Evolutionary conservation across 2,888 invertebrate species (phyloP), one percentile per base, ranked within the genome.

Genomic region (Carpatolechia fugitivella): DNA sequence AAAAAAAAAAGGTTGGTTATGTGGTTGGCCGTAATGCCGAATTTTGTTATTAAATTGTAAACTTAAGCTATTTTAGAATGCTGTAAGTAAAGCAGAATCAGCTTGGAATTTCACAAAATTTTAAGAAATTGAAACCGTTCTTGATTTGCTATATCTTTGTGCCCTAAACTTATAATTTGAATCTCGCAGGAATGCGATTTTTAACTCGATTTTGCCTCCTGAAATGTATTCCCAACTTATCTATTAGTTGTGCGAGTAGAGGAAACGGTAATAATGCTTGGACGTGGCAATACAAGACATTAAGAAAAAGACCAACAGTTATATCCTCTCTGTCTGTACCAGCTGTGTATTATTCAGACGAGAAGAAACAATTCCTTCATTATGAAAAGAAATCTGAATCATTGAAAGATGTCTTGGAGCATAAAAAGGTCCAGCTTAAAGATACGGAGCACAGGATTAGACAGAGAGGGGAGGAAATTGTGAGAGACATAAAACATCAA

Each of bases 351-450:
- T 88, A 78, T 24, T 81, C 85, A 11, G 82, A 85, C 52, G 69
- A 74, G 41, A 90, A 85, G 59, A 90, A 88, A 68, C 76, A 78
- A 53, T 83, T 85, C 52, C 62, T 86, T 62, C 78, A 80, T 55
- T 66, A 86, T 54, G 82, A 85, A 46, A 91, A 92, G 63, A 91
- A 91, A 56, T 70, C 90, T 1, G 85, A 91, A 62, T 72, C 86
- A 11, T 56, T 93, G 0, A 91, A 92, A 71, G 88, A 91, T 76
- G 93, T 85, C 1, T 85, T 94, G 54, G 91, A 93, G 60, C 91
- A 92, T 52, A 93, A 91, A 63, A 93, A 92, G 59, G 92, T 91
- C 59, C 92, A 91, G 69, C 78, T 95, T 0, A 91, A 91, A 69
- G 85, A 90, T 66, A 92, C 92, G 1, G 93, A 93, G 70, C 81